These are phyloP conservation scores for Andricus grossulariae DNA, from an alignment of 1,140 invertebrate species.

Conservation along the genomic window DNA sequence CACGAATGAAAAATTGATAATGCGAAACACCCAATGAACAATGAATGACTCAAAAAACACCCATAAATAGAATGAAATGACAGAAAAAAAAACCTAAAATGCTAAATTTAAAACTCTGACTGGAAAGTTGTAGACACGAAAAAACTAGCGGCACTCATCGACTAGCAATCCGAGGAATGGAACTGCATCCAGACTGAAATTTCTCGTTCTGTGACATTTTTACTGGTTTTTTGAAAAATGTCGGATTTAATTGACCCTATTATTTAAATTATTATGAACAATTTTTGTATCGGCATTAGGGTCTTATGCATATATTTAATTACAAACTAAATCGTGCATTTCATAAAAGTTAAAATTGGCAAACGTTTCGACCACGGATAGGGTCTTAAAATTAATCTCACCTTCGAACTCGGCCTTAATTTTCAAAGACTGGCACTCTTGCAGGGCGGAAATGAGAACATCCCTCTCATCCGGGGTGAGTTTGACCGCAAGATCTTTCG, in stretches of 20 bases:
- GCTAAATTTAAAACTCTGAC: too few species aligned
- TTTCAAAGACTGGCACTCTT: conserved; percentile 83
- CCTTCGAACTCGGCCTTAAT: conserved; percentile 85
- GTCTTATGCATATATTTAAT: too few species aligned
- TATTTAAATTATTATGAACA: too few species aligned
- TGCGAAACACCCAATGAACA: neutral
- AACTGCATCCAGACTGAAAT: conserved; percentile 21
- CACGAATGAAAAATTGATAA: too few species aligned
- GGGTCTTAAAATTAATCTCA: conserved; percentile 63
- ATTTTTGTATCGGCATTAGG: too few species aligned
- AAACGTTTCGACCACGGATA: too few species aligned
- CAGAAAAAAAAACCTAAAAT: neutral
- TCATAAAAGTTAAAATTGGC: too few species aligned
- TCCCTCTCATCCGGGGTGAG: conserved; percentile 82
- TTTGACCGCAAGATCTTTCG: conserved; percentile 81
- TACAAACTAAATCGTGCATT: too few species aligned
- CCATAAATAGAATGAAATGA: conserved; percentile 35
- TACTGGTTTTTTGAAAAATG: too few species aligned
- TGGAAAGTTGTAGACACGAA: too few species aligned
- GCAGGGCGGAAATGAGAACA: conserved; percentile 79
- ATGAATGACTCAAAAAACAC: conserved; percentile 32
- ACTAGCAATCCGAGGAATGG: neutral
- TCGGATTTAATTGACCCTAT: too few species aligned
- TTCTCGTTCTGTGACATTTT: conserved; percentile 31
- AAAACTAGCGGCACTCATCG: too few species aligned